These are phyloP conservation scores for Antrozous pallidus DNA, from an alignment of 2,797 vertebrate genomes.

Conservation along the genomic window DNA sequence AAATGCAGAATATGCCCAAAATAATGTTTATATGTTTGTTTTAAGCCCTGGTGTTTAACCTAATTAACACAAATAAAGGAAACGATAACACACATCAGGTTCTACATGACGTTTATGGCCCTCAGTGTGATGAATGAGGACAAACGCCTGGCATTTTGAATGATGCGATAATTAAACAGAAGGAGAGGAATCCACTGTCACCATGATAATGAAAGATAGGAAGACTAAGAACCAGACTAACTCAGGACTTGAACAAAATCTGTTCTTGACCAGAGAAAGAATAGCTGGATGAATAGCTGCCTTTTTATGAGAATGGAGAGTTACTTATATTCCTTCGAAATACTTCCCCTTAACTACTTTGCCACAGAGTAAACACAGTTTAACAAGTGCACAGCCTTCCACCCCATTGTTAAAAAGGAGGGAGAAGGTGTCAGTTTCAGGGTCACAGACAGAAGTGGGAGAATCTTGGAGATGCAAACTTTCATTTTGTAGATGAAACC, in stretches of 20 bases:
- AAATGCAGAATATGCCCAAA: not conserved
- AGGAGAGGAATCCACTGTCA: not conserved
- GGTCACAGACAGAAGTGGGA: not conserved
- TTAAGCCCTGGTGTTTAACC: constrained; percentile 31
- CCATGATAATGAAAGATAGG: not conserved
- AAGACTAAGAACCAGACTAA: not conserved
- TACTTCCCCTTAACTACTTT: not conserved
- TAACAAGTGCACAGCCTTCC: not conserved
- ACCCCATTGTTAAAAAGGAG: not conserved
- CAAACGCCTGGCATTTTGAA: constrained; percentile 12
- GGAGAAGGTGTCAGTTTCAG: not conserved
- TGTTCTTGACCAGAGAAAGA: not conserved
- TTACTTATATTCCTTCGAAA: not conserved
- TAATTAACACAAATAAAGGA: constrained; percentile 51
- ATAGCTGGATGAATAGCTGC: not conserved
- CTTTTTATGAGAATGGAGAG: not conserved
- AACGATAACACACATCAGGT: not conserved
- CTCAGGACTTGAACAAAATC: not conserved
- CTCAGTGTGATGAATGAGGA: not conserved
- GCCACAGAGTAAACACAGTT: not conserved
- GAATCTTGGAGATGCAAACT: not conserved
- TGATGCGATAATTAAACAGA: not conserved
- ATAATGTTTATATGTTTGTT: constrained; percentile 20
- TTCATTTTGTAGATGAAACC: not conserved
- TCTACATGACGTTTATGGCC: not conserved